Conservation (phyloP, 2,113 vertebrate species). For the Ovis canadensis region DNA sequence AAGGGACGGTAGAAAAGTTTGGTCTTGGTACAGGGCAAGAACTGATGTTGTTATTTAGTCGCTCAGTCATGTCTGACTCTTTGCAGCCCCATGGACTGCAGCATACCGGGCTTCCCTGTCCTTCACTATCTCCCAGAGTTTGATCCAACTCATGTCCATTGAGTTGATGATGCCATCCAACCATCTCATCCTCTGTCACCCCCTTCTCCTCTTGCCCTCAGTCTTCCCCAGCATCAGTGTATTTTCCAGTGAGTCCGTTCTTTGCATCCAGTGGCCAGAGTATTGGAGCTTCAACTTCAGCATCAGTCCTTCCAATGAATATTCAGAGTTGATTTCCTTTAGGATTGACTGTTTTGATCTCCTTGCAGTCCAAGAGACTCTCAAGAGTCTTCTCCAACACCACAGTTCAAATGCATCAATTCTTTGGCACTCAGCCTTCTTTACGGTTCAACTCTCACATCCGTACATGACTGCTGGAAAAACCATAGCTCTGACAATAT, state of each 20-base stretch:
- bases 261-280: not conserved
- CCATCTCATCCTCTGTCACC: accelerated
- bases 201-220: not conserved
- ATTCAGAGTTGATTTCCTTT: not conserved
- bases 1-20: not conserved
- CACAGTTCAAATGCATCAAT: not conserved
- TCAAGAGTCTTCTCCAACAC: not conserved
- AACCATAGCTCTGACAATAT: not conserved
- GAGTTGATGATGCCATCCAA: not conserved
- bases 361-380: not conserved
- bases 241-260: not conserved
- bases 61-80: not conserved
- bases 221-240: not conserved
- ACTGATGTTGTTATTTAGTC: not conserved
- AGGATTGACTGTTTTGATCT: not conserved
- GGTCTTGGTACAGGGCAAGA: not conserved
- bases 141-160: not conserved
- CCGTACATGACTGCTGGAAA: not conserved
- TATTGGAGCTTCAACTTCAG: not conserved
- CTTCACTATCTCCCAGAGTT: not conserved
- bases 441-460: not conserved
- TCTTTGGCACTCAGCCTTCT: not conserved
- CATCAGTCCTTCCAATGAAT: not conserved
- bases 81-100: not conserved
- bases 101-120: not conserved